Conservation (phyloP, 2,797 vertebrate genomes). For the Xiphorhynchus erythropygius region DNA sequence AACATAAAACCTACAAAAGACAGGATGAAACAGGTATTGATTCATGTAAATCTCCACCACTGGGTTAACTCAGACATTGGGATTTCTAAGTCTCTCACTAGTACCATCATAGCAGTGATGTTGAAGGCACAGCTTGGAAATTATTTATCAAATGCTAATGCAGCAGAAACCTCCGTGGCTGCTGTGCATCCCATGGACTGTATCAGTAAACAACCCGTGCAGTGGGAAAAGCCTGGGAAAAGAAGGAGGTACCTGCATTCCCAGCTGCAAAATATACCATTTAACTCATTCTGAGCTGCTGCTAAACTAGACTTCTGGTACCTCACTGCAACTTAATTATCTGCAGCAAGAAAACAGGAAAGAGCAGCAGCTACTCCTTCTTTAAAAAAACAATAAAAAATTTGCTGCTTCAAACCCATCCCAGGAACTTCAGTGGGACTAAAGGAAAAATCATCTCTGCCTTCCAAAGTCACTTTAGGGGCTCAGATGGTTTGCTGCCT, state of each 20-base stretch:
- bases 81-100: background rate
- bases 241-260: background rate
- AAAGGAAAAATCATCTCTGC: background rate
- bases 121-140: background rate
- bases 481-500: background rate
- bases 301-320: background rate
- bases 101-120: background rate
- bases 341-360: background rate
- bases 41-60: background rate
- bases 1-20: background rate
- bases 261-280: background rate
- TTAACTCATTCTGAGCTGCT: background rate
- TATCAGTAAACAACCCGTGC: background rate
- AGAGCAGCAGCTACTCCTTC: background rate
- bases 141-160: background rate
- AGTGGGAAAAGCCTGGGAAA: background rate
- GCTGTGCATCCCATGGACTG: fast-evolving
- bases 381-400: background rate
- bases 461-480: background rate
- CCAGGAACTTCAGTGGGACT: background rate
- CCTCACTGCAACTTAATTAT: background rate
- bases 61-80: background rate
- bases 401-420: background rate
- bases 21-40: background rate
- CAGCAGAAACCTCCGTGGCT: background rate